These are phyloP conservation scores for Pedionomus torquatus DNA, from an alignment of 2,113 vertebrate species.

Conservation along the genomic window DNA sequence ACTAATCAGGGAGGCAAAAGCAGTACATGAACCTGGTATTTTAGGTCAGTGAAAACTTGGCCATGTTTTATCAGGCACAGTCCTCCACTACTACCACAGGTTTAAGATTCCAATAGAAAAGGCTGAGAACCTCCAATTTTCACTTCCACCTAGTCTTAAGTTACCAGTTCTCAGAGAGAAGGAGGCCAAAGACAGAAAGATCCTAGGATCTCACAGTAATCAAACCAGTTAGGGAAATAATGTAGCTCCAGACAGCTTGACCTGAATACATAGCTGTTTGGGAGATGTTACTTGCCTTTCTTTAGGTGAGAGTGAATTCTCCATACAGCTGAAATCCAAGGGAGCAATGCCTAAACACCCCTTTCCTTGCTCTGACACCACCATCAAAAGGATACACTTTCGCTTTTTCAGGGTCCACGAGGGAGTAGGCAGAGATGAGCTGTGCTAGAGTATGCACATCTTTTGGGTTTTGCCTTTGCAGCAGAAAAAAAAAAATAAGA, in stretches of 20 bases:
- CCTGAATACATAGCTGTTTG: neutral
- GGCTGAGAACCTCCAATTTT: neutral
- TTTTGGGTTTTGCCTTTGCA: constrained; percentile 89
- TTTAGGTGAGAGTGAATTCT: neutral
- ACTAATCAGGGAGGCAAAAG: neutral
- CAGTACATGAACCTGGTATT: neutral
- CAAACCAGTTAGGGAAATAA: neutral
- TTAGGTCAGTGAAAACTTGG: neutral
- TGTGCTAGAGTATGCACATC: constrained; percentile 94
- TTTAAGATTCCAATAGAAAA: neutral
- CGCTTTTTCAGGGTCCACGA: constrained; percentile 94
- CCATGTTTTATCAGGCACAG: neutral
- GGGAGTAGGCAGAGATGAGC: constrained; percentile 96
- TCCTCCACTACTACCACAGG: neutral
- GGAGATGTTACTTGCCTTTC: neutral
- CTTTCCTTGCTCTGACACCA: neutral
- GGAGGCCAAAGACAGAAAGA: neutral
- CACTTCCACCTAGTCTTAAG: neutral
- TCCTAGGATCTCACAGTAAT: neutral
- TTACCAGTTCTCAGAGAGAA: neutral
- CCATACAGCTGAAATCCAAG: neutral
- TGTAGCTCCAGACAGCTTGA: neutral
- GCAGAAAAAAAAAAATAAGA: neutral
- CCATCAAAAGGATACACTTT: constrained; percentile 91
- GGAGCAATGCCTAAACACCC: neutral